Conservation (phyloP, 2,888 invertebrate species). For the Calameuta filiformis region DNA sequence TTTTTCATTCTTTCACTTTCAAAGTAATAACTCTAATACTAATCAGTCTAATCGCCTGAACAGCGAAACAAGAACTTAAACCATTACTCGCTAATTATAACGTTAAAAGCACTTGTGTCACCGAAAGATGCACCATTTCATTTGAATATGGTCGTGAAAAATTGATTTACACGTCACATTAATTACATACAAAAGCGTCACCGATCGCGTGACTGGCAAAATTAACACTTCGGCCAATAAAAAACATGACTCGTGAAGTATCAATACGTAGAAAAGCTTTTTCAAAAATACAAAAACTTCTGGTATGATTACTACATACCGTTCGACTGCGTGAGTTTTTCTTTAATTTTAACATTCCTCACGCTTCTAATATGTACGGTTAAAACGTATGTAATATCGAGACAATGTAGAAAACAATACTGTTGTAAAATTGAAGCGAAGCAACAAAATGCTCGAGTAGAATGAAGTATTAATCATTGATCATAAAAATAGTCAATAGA, state of each 20-base stretch:
- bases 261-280: not conserved
- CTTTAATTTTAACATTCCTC: too few relatives aligned
- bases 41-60: not conserved
- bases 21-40: not conserved
- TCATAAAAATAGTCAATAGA: not conserved
- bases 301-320: not conserved
- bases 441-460: not conserved
- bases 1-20: not conserved
- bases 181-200: not conserved
- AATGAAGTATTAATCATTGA: not conserved
- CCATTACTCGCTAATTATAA: not conserved
- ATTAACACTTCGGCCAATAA: not conserved
- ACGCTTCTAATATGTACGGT: not conserved
- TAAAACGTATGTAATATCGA: not conserved
- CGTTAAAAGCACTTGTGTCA: not conserved
- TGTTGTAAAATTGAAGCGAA: not conserved
- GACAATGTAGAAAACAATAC: not conserved
- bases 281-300: not conserved
- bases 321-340: not conserved
- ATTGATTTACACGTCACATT: not conserved
- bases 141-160: not conserved
- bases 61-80: not conserved
- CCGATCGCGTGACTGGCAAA: not conserved
- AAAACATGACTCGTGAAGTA: not conserved
- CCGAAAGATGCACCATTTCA: not conserved